Evolutionary conservation across 2,113 vertebrate species (phyloP), one percentile per base, ranked within the genome.

Genomic region (Scophthalmus maximus): DNA sequence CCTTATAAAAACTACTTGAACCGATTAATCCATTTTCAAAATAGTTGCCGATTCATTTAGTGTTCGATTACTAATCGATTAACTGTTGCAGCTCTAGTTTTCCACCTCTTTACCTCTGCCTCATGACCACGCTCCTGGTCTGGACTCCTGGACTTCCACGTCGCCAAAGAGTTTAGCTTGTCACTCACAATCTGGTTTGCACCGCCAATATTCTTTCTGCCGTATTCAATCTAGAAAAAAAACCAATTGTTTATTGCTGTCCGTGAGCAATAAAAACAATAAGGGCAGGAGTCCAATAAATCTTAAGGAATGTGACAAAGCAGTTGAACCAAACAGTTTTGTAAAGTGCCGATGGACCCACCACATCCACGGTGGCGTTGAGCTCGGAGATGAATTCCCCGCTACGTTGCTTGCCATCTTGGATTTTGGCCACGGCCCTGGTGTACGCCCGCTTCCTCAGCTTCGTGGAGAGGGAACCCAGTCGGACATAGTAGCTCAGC

Each of bases 381-480:
- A 99, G 94, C 73, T 95, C 94, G 47, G 93, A 93, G 76, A 98
- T 95, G 29, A 95, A 94, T 22, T 95, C 93, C 76, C 95, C 92
- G 85, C 95, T 94, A 78, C 82, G 94, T 51, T 93, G 93, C 79
- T 94, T 96, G 29, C 94, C 91, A 27, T 96, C 94, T 47, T 25
- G 86, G 27, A 97, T 93, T 70, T 84, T 94, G 52, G 58, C 87
- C 66, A 97, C 38, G 14, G 96, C 94, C 87, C 94, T 95, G 44
- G 93, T 89, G 87, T 97, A 98, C 26, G 95, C 94, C 72, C 97
- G 93, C 60, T 88, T 80, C 3, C 94, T 93, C 42, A 98, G 73
- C 78, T 97, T 98, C 57, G 87, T 90, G 68, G 96, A 98, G 15
- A 99, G 90, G 2, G 94, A 96, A 14, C 96, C 96, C 81, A 98